Evolutionary conservation across 2,113 vertebrate species (phyloP).

Genomic region (Abramis brama): DNA sequence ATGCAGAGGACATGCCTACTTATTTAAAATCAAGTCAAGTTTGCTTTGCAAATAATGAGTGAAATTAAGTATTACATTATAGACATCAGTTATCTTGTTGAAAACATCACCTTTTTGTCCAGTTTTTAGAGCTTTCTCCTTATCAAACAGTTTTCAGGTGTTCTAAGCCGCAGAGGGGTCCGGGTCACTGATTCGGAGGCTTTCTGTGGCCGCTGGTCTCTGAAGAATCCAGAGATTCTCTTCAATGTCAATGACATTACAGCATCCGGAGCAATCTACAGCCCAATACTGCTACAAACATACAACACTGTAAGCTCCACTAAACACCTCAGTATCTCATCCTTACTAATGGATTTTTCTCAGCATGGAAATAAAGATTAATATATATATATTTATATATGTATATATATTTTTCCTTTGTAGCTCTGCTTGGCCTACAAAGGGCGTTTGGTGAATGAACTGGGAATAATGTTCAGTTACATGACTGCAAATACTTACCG

Average conservation of each 20-base stretch:
- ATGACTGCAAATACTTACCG: slow-evolving; percentile 22
- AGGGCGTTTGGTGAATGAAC: slow-evolving; percentile 70
- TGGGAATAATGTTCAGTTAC: slow-evolving; percentile 76
- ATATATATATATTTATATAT: no score
- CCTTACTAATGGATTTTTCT: neutral
- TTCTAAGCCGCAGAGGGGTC: slow-evolving; percentile 59
- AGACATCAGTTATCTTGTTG: neutral
- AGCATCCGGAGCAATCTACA: slow-evolving; percentile 68
- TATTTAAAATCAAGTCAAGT: neutral
- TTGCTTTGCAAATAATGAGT: no score
- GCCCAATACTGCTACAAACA: slow-evolving; percentile 69
- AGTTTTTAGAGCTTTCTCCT: neutral
- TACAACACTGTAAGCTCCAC: slow-evolving; percentile 73
- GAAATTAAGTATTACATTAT: no score
- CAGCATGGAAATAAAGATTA: neutral
- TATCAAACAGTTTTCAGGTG: slow-evolving; percentile 27
- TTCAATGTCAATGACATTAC: slow-evolving; percentile 71
- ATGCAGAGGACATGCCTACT: neutral
- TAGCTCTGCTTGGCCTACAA: slow-evolving; percentile 86
- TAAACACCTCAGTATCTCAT: neutral
- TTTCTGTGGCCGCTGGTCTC: slow-evolving; percentile 82
- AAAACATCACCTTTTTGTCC: neutral
- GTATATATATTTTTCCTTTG: neutral
- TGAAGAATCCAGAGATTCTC: slow-evolving; percentile 77
- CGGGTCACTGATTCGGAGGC: slow-evolving; percentile 67